Evolutionary conservation across 2,113 vertebrate species (phyloP).

Genomic region (Passer domesticus): DNA sequence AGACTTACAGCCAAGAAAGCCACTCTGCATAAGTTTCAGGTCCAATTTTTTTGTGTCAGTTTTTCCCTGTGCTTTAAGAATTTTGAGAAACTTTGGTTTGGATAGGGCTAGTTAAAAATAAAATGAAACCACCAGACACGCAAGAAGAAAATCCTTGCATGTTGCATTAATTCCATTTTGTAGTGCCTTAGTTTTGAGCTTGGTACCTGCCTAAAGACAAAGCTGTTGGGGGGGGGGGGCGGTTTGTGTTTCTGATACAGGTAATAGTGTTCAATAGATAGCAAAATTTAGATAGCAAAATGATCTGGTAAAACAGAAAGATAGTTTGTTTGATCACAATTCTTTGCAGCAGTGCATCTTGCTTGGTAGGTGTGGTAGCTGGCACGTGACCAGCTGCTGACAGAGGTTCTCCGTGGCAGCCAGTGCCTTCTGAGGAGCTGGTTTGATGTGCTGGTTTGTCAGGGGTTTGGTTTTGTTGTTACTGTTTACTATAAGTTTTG

Average conservation of each 20-base stretch:
- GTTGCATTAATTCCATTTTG: neutral
- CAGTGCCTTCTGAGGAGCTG: neutral
- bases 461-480: neutral
- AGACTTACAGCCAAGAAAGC: neutral
- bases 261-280: neutral
- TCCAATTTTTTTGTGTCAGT: rapidly evolving
- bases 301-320: neutral
- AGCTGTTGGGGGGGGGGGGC: no score
- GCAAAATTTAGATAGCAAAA: neutral
- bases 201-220: neutral
- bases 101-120: neutral
- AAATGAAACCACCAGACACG: neutral
- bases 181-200: neutral
- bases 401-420: neutral
- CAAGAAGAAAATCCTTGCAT: neutral
- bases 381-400: neutral
- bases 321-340: neutral
- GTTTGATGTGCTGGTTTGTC: neutral
- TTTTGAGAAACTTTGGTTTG: neutral
- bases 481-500: neutral
- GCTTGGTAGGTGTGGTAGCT: neutral
- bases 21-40: neutral
- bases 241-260: neutral
- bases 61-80: neutral
- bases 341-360: neutral